Percentiles rank a stretch among this genome's conserved stretches.
Evolutionary conservation across 2,888 invertebrate species (phyloP).

Genomic region (Cephus nigrinus): DNA sequence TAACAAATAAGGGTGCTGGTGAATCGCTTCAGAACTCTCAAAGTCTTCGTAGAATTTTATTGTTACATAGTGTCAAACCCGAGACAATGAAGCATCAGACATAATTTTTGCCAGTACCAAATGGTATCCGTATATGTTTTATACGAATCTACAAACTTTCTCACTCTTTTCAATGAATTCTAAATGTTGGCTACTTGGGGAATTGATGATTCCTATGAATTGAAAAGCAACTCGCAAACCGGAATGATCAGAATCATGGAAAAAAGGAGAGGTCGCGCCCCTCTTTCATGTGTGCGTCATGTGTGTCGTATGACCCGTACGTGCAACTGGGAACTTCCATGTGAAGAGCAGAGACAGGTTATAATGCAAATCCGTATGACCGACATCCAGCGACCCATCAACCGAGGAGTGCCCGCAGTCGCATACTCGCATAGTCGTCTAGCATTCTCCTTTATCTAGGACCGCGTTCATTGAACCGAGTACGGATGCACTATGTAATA

Average conservation of each 20-base stretch:
- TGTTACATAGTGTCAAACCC: not conserved
- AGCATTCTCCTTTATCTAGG: slow-evolving; percentile 44
- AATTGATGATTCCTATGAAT: not conserved
- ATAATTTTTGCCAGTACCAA: not conserved
- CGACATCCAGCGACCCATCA: slow-evolving; percentile 42
- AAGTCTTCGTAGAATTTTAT: not conserved
- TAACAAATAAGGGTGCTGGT: not conserved
- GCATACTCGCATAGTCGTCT: slow-evolving; percentile 28
- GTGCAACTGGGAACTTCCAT: not conserved
- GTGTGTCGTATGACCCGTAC: not conserved
- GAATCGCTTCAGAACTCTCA: not conserved
- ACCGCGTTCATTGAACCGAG: slow-evolving; percentile 51
- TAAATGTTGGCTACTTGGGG: not conserved
- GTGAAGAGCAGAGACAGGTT: slow-evolving; percentile 42
- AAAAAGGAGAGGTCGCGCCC: not conserved
- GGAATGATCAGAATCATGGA: not conserved
- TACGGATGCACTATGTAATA: not conserved
- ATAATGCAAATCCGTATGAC: slow-evolving; percentile 58
- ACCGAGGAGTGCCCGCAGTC: slow-evolving; percentile 40
- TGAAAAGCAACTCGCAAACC: not conserved
- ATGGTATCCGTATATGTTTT: not conserved
- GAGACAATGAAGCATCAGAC: not conserved
- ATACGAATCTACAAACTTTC: not conserved
- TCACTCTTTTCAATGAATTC: not conserved
- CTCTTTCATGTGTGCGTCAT: not conserved